phyloP scores from a whole-genome alignment of 2,113 vertebrate species.

The Excalfactoria chinensis region DNA sequence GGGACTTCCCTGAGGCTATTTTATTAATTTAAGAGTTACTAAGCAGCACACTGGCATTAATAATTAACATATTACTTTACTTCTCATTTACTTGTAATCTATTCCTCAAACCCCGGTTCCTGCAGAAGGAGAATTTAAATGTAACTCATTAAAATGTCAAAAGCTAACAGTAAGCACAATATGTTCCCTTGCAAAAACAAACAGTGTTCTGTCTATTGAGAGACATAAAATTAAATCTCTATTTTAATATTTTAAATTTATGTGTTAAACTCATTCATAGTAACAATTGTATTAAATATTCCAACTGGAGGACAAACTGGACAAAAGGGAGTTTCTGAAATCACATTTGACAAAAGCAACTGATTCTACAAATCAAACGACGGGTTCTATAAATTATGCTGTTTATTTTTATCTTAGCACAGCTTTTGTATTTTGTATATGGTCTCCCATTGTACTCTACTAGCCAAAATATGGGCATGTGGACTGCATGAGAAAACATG shows the following conservation, averaged over 20 bases:
- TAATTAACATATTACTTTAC: neutral
- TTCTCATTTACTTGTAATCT: neutral
- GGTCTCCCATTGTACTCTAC: neutral
- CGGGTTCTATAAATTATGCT: neutral
- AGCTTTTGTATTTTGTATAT: neutral
- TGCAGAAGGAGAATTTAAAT: neutral
- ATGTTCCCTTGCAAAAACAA: neutral
- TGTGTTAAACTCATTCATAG: neutral
- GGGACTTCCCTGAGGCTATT: neutral
- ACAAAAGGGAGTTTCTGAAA: neutral
- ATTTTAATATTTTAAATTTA: neutral
- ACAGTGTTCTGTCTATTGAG: neutral
- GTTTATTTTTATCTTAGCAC: neutral
- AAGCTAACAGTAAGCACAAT: neutral
- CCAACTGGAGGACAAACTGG: neutral
- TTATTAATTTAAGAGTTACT: neutral
- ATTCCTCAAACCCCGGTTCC: neutral
- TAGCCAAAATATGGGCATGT: neutral
- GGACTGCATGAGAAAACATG: neutral
- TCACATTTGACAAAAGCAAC: neutral
- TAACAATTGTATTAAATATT: neutral
- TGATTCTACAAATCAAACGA: neutral
- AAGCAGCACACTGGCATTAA: neutral
- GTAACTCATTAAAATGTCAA: neutral
- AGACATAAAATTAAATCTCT: neutral